A percentile compares a stretch with the other conserved stretches of the same genome.
Conservation (phyloP, 1,140 invertebrate species). For the Belonocnema kinseyi region DNA sequence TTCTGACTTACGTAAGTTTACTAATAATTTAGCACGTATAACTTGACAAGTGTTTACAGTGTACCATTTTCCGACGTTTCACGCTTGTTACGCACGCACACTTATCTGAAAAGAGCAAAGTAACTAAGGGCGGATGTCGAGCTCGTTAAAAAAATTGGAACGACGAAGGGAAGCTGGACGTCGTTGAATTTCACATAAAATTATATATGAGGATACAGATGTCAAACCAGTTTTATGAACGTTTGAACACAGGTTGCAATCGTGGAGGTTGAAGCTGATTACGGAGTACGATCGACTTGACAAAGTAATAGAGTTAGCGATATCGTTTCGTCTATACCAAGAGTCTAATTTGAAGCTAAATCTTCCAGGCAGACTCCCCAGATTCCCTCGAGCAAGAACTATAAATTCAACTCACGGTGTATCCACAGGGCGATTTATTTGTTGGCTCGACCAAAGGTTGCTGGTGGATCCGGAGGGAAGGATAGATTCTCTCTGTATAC, state of each 20-base stretch:
- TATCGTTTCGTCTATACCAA: conserved; percentile 16
- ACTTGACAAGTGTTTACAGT: conserved; percentile 28
- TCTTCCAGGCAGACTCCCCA: conserved; percentile 20
- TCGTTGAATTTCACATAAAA: conserved; percentile 25
- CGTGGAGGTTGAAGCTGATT: conserved; percentile 11
- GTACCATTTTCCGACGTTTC: conserved; percentile 26
- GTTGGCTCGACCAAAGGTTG: conserved; percentile 7
- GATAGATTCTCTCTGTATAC: conserved; percentile 16
- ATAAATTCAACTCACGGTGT: conserved; percentile 28
- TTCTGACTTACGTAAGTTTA: conserved; percentile 19
- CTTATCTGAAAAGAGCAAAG: conserved; percentile 1
- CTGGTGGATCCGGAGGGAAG: conserved; percentile 12
- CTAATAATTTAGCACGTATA: conserved; percentile 1
- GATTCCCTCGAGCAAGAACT: conserved; percentile 23
- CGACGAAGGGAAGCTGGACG: conserved; percentile 10
- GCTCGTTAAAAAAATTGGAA: conserved; percentile 19
- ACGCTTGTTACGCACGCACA: conserved; percentile 18
- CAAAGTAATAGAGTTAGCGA: conserved; percentile 31
- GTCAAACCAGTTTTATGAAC: conserved; percentile 28
- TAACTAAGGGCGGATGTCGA: conserved; percentile 8
- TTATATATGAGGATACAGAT: conserved; percentile 31
- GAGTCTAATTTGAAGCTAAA: conserved; percentile 31
- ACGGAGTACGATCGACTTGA: conserved; percentile 26
- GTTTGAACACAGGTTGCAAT: conserved; percentile 15
- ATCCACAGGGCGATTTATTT: conserved; percentile 30